Conservation (phyloP, 2,888 invertebrate genomes). For the Iselma pallidipennis region DNA sequence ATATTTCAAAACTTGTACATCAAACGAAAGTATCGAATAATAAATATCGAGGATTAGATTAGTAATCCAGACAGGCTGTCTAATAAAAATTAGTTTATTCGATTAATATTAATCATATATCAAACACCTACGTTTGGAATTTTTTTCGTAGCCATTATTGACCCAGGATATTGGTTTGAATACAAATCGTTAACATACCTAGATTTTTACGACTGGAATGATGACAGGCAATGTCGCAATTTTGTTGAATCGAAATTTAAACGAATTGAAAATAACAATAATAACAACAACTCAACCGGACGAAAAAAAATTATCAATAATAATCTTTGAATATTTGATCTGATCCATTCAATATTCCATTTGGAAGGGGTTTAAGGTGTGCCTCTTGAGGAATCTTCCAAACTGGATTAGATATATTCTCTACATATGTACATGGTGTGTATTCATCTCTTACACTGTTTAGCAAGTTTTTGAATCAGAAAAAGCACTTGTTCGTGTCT, state of each 20-base stretch:
- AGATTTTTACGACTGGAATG: neutral
- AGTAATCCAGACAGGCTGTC: neutral
- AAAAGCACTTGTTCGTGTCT: constrained; percentile 41
- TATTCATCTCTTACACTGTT: neutral
- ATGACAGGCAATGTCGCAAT: neutral
- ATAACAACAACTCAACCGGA: neutral
- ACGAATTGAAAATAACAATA: neutral
- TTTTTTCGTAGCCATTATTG: constrained; percentile 1
- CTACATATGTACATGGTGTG: neutral
- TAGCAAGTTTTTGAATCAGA: constrained; percentile 25
- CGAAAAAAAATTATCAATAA: too few relatives aligned
- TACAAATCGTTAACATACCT: constrained; percentile 9
- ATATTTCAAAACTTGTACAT: constrained; percentile 26
- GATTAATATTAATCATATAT: constrained; percentile 19
- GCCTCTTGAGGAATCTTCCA: neutral
- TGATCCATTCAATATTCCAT: neutral
- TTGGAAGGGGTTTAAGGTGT: neutral
- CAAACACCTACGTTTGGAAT: constrained; percentile 17
- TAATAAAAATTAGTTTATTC: constrained; percentile 20
- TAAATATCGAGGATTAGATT: constrained; percentile 8
- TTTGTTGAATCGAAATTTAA: neutral
- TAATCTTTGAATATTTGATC: neutral
- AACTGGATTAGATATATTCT: neutral
- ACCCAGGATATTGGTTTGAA: constrained; percentile 6
- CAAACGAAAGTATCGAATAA: too few relatives aligned